Evolutionary conservation across 2,888 invertebrate species (phyloP).

Genomic region (Mythimna albipuncta): DNA sequence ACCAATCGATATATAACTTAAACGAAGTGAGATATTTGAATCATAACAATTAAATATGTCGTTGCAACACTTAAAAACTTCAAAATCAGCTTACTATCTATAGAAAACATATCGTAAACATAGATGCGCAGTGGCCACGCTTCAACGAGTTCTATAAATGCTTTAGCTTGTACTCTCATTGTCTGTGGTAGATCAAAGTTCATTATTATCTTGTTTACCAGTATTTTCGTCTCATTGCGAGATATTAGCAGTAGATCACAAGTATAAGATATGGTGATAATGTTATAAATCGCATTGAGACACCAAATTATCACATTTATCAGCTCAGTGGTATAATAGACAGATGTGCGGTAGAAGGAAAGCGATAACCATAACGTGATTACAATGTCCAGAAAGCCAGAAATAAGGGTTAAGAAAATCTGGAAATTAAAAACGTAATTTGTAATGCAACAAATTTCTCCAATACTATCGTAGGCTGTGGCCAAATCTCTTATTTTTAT

Average conservation of each 20-base stretch:
- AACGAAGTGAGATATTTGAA: conserved; percentile 76
- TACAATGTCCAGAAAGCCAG: conserved; percentile 75
- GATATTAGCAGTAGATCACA: conserved; percentile 73
- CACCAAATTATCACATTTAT: conserved; percentile 71
- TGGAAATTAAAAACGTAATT: conserved; percentile 77
- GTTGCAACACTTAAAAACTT: conserved; percentile 82
- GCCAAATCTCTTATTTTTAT: conserved; percentile 75
- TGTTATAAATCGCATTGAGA: conserved; percentile 65
- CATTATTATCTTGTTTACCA: conserved; percentile 80
- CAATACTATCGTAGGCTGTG: conserved; percentile 73
- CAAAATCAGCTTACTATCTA: conserved; percentile 79
- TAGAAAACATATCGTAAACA: conserved; percentile 79
- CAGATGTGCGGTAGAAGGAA: conserved; percentile 66
- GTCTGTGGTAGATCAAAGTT: conserved; percentile 76
- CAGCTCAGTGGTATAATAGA: conserved; percentile 58
- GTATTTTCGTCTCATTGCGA: conserved; percentile 72
- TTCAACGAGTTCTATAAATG: conserved; percentile 78
- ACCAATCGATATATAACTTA: not conserved
- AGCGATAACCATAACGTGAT: conserved; percentile 75
- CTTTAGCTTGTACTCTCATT: conserved; percentile 78
- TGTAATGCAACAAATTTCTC: conserved; percentile 70
- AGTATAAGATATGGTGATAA: conserved; percentile 70
- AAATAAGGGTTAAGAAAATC: conserved; percentile 76
- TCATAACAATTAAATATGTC: conserved; percentile 80
- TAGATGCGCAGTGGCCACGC: conserved; percentile 75